These are phyloP conservation scores for Drosophila meridiana DNA, from an alignment of 2,888 invertebrate species.

Conservation along the genomic window DNA sequence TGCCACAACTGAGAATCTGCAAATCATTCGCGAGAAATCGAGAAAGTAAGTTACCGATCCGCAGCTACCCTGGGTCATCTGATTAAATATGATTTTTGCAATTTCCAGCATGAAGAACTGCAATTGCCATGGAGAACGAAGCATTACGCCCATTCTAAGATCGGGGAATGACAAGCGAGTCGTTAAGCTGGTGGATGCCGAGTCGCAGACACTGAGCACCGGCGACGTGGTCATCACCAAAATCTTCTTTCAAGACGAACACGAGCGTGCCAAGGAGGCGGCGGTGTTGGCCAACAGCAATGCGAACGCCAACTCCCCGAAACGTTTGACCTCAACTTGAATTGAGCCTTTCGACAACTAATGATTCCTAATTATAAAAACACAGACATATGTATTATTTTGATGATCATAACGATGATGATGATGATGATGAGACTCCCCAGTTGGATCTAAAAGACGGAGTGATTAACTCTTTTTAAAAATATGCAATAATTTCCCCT, in stretches of 20 bases:
- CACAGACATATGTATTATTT: slow-evolving; percentile 67
- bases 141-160: slow-evolving; percentile 70
- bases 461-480: slow-evolving; percentile 38
- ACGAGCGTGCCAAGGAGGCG: slow-evolving; percentile 86
- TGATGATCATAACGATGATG: slow-evolving; percentile 28
- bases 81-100: not conserved
- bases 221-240: slow-evolving; percentile 96
- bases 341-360: slow-evolving; percentile 38
- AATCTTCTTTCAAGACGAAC: slow-evolving; percentile 88
- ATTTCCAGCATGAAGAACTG: slow-evolving; percentile 82
- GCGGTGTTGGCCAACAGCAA: slow-evolving; percentile 85
- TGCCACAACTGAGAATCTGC: slow-evolving; percentile 84
- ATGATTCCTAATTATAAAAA: slow-evolving; percentile 71
- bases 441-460: slow-evolving; percentile 42
- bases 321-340: slow-evolving; percentile 79
- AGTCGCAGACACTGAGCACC: slow-evolving; percentile 93
- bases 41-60: slow-evolving; percentile 78
- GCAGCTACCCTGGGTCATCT: not conserved
- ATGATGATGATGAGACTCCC: slow-evolving; percentile 31
- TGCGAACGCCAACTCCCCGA: slow-evolving; percentile 83
- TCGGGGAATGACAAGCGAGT: slow-evolving; percentile 68
- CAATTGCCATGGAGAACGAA: slow-evolving; percentile 82
- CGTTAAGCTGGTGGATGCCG: slow-evolving; percentile 86
- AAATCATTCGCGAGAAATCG: slow-evolving; percentile 84
- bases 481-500: slow-evolving; percentile 70